Base-by-base conservation (phyloP, 2,113 vertebrate species). In the Hassar affinis region DNA sequence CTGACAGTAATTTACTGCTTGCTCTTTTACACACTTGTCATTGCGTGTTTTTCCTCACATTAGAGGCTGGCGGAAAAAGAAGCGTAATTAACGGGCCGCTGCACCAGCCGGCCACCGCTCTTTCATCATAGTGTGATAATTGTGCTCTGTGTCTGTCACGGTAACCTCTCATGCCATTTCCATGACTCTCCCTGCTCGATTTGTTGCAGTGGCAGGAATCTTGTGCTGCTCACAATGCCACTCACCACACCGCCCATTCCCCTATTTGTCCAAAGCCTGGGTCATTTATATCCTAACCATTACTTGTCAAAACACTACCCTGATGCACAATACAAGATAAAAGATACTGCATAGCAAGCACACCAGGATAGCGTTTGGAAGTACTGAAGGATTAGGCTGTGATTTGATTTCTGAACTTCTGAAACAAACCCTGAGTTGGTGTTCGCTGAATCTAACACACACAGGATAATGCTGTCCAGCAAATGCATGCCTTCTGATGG, bases 21-120 rank as follows among this genome's bases (percentile, higher is more conserved):
- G 97, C 97, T 99, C 98, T 99, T 99, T 98, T 97, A 96, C 96
- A 97, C 96, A 98, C 97, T 98, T 99, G 98, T 99, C 98, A 98
- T 94, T 92, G 94, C 91, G 92, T 98, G 96, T 99, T 99, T 98
- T 97, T 97, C 96, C 95, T 97, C 97, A 96, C 95, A 97, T 99
- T 98, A 98, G 96, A 97, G 97, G 96, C 95, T 95, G 95, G 95
- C 95, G 95, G 96, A 96, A 96, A 97, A 96, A 96, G 96, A 96
- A 96, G 96, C 95, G 96, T 99, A 99, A 99, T 99, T 99, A 99
- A 97, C 97, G 93, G 96, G 62, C 47, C 89, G 94, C 95, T 94
- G 94, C 94, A 93, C 93, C 91, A 90, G 92, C 93, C 94, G 93
- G 89, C 92, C 92, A 93, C 91, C 92, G 95, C 96, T 98, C 97